Evolutionary conservation across 2,113 vertebrate species (phyloP), one percentile per base, ranked within the genome.

Genomic region (Myodes glareolus): DNA sequence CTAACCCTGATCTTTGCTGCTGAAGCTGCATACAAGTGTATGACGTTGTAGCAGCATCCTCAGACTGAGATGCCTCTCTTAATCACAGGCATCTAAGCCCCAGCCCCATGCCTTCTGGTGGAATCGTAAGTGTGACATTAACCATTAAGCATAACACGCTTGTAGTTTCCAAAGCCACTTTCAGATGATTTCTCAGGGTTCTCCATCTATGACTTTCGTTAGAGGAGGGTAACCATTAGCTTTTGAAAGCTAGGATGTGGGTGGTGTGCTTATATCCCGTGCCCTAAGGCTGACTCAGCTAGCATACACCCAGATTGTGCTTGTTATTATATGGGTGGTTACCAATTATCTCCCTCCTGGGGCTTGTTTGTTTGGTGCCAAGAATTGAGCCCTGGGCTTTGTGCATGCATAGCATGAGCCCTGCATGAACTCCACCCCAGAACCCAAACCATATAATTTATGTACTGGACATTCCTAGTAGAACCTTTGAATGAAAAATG

Each of bases 201-300:
- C 86, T 55, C 94, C 97, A 97, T 97, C 97, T 97, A 93, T 97
- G 95, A 84, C 61, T 94, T 86, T 95, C 81, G 67, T 92, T 94
- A 80, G 76, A 82, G 50, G 70, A 95, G 47, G 65, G 75, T 84
- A 96, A 88, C 94, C 94, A 95, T 94, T 88, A 86, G 92, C 81
- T 94, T 97, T 96, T 91, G 87, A 65, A 91, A 97, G 76, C 95
- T 87, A n/a, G 67, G 16, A 42, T 94, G 72, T 97, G 78, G 93
- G 96, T 80, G 94, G 93, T 90, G 91, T 84, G 93, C 87, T 84
- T 87, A 88, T 76, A 80, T 93, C 78, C 75, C 92, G 36, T 95
- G n/a, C 63, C 68, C 86, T 50, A 29, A 27, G 52, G 70, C 88
- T 95, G 95, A 94, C 29, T 86, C 85, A 47, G 72, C 84, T 93